Percentiles rank a stretch among this genome's conserved stretches.
Evolutionary conservation across 1,140 invertebrate species (phyloP).

Genomic region (Philotrypesis tridentata): DNA sequence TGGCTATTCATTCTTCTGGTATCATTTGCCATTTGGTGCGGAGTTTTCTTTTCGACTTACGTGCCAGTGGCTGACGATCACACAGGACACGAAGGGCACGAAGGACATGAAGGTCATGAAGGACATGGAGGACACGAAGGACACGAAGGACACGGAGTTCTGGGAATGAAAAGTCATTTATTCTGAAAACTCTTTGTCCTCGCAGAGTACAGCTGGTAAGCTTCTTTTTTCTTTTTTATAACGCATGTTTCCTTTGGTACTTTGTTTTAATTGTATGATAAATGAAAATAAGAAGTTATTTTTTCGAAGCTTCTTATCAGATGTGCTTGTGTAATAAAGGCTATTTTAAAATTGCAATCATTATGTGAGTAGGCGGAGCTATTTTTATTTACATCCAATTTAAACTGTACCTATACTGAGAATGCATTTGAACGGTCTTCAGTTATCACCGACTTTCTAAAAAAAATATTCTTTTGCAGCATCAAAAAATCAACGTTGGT

Average conservation of each 20-base stretch:
- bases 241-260: too few species aligned
- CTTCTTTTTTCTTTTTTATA: background rate
- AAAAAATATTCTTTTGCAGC: too few species aligned
- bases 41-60: constrained; percentile 10
- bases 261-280: background rate
- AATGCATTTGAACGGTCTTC: too few species aligned
- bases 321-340: background rate
- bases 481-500: background rate
- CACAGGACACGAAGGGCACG: background rate
- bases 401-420: too few species aligned
- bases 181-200: background rate
- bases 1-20: background rate
- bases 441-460: too few species aligned
- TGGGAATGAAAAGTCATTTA: constrained; percentile 5
- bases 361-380: too few species aligned
- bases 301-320: background rate
- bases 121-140: too few species aligned
- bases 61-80: background rate
- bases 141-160: too few species aligned
- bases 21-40: constrained; percentile 13
- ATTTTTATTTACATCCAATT: too few species aligned
- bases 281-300: too few species aligned
- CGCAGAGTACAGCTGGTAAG: background rate
- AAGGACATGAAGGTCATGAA: background rate
- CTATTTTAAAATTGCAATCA: too few species aligned